Base-by-base conservation (phyloP, 2,888 invertebrate genomes). In the Idaea aversata region DNA sequence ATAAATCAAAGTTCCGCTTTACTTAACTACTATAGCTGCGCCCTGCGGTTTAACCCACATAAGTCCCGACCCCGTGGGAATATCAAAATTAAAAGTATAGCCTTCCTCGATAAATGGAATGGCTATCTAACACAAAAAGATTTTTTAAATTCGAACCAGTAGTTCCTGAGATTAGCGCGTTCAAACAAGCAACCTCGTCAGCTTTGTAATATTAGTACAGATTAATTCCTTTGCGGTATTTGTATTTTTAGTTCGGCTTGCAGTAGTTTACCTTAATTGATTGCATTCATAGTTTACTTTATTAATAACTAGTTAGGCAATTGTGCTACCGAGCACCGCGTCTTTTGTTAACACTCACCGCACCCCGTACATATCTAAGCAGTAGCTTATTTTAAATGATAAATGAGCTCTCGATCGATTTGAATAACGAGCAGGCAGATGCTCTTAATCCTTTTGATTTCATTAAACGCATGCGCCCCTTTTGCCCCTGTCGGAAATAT, bases 371-470 rank as follows among this genome's bases (percentile, higher is more conserved):
- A 90, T 91, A 90, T 91, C 88, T 91, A 91, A 89, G 91, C 89
- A 88, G 90, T 90, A 91, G 91, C 91, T 91, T 93, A 88, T 91
- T 91, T 90, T 84, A 90, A 91, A 91, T 92, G 91, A 92, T 92
- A 91, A 92, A 93, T 84, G 91, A 90, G 90, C 90, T 88, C 90
- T 87, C 90, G 85, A 93, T 92, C 90, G 91, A 92, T 92, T 93
- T 93, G 90, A 93, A 92, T 92, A 93, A 92, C 90, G 93, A 93
- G 88, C 86, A 88, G 90, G 91, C 93, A 93, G 93, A 93, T 93
- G 93, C 91, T 90, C 84, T 91, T 92, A 92, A 93, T 93, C 93
- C 93, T 90, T 92, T 92, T 93, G 90, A 92, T 92, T 92, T 91
- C 90, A 91, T 92, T 93, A 90, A 91, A 91, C 88, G 90, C 92